These are phyloP conservation scores for Aphidius colemani DNA, from an alignment of 2,888 invertebrate genomes.

Conservation along the genomic window DNA sequence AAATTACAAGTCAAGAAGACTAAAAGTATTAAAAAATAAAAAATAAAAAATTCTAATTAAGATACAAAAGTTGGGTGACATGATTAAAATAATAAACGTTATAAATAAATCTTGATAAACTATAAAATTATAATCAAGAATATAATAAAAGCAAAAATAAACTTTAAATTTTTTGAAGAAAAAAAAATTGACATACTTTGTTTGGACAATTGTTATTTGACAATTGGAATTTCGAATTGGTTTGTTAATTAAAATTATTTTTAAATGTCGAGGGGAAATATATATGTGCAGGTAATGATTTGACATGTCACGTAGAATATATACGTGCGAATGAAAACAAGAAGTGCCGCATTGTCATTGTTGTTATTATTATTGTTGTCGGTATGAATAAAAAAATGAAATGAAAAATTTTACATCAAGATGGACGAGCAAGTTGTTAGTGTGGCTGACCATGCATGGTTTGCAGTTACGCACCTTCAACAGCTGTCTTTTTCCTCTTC, in stretches of 20 bases:
- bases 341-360: constrained; percentile 14
- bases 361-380: neutral
- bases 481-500: constrained; percentile 37
- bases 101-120: too few relatives aligned
- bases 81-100: too few relatives aligned
- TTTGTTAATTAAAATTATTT: neutral
- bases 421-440: constrained; percentile 35
- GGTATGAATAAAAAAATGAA: neutral
- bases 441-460: constrained; percentile 41
- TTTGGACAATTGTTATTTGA: constrained; percentile 32
- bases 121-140: too few relatives aligned
- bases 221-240: constrained; percentile 32
- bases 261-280: neutral
- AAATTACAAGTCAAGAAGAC: constrained; percentile 58
- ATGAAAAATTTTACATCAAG: too few relatives aligned
- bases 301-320: constrained; percentile 21
- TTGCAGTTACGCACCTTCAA: constrained; percentile 35
- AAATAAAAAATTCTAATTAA: neutral
- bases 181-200: neutral
- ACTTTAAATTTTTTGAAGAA: neutral
- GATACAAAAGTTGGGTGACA: constrained; percentile 2
- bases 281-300: constrained; percentile 9
- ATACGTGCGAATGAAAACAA: constrained; percentile 3
- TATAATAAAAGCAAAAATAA: too few relatives aligned
- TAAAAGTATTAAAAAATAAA: constrained; percentile 37